Conservation (phyloP, 2,888 invertebrate genomes). For the Augiades crinisus region DNA sequence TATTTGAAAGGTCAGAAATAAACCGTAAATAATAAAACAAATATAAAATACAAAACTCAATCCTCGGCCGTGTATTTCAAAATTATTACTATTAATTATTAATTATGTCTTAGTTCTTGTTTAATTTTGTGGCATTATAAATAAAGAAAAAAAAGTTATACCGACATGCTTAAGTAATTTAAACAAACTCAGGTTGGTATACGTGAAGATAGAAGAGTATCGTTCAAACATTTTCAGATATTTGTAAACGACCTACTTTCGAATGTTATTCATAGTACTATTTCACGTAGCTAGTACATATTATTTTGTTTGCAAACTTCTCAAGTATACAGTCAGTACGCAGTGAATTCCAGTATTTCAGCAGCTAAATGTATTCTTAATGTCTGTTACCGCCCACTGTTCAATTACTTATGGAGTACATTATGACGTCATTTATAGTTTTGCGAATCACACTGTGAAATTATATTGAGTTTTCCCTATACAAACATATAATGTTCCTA, state of each 20-base stretch:
- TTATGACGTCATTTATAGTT: not conserved
- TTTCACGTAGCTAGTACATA: conserved; percentile 3
- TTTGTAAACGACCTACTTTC: conserved; percentile 12
- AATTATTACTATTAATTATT: too few species aligned
- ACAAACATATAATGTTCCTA: too few species aligned
- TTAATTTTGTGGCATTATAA: too few species aligned
- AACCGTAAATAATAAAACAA: too few species aligned
- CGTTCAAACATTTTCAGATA: conserved; percentile 5
- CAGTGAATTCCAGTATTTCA: conserved; percentile 13
- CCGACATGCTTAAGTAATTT: too few species aligned
- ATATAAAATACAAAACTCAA: too few species aligned
- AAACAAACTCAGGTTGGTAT: not conserved
- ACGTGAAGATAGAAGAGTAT: not conserved
- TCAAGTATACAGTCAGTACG: conserved; percentile 3
- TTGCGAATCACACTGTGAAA: too few species aligned
- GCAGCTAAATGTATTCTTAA: conserved; percentile 25
- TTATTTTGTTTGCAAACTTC: conserved; percentile 19
- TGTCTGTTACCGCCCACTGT: conserved; percentile 22
- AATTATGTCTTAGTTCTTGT: too few species aligned
- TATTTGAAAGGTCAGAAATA: too few species aligned
- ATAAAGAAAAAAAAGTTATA: too few species aligned
- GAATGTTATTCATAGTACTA: conserved; percentile 12
- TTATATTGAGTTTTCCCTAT: too few species aligned
- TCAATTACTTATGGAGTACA: conserved; percentile 11
- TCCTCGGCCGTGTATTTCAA: too few species aligned